Evolutionary conservation across 1,140 invertebrate genomes (phyloP).

Genomic region (Mya arenaria): DNA sequence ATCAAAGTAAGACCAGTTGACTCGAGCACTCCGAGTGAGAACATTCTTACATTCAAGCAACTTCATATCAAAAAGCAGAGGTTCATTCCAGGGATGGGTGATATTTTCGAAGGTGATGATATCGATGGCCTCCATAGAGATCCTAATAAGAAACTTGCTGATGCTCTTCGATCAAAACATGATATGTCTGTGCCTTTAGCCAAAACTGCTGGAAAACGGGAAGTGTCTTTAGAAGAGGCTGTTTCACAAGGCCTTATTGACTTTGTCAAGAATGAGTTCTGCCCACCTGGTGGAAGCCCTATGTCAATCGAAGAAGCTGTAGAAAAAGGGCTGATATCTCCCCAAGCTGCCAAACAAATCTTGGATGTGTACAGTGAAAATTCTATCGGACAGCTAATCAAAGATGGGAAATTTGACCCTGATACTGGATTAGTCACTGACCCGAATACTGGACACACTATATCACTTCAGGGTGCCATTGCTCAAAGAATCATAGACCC

Average conservation of each 20-base stretch:
- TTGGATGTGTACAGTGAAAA: conserved; percentile 70
- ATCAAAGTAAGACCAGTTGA: conserved; percentile 80
- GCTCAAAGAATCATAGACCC: conserved; percentile 88
- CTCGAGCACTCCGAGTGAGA: conserved; percentile 83
- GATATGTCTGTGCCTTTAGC: conserved; percentile 47
- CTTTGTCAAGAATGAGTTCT: conserved; percentile 77
- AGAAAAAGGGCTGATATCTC: conserved; percentile 90
- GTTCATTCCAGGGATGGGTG: conserved; percentile 85
- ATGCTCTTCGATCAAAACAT: conserved; percentile 46
- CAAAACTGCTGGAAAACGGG: conserved; percentile 81
- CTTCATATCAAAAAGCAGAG: conserved; percentile 72
- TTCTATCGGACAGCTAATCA: conserved; percentile 82
- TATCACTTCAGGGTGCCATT: conserved; percentile 87
- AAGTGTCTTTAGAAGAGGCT: conserved; percentile 88
- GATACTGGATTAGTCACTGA: conserved; percentile 87
- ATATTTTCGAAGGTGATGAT: conserved; percentile 88
- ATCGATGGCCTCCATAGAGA: conserved; percentile 56
- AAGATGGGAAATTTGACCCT: conserved; percentile 91
- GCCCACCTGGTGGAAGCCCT: conserved; percentile 76
- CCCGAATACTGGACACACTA: conserved; percentile 73
- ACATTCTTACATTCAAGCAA: conserved; percentile 84
- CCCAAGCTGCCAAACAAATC: conserved; percentile 86
- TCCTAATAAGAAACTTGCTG: conserved; percentile 81
- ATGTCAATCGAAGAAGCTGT: conserved; percentile 92
- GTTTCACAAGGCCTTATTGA: conserved; percentile 88